Evolutionary conservation across 2,797 vertebrate species (phyloP).

Genomic region (Muraenolepis orangiensis): DNA sequence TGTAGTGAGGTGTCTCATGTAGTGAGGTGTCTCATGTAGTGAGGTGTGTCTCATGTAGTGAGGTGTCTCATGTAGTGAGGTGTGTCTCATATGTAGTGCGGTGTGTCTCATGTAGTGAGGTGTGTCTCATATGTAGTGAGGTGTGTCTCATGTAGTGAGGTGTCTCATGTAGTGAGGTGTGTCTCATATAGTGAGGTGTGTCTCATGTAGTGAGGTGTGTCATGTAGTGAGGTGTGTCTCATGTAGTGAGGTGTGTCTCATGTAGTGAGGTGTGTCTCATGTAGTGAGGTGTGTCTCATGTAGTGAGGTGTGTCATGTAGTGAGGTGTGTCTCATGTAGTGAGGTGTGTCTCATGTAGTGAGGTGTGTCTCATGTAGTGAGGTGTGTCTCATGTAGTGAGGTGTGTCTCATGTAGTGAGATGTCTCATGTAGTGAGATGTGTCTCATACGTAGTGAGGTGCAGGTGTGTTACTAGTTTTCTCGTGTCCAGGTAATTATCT

Average conservation of each 20-base stretch:
- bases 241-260: slow-evolving; percentile 4
- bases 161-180: neutral
- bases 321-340: slow-evolving; percentile 2
- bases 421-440: too few relatives aligned
- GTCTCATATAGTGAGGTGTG: slow-evolving; percentile 1
- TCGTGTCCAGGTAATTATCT: slow-evolving; percentile 73
- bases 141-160: too few relatives aligned
- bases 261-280: too few relatives aligned
- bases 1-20: too few relatives aligned
- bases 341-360: neutral
- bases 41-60: slow-evolving; percentile 70
- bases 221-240: too few relatives aligned
- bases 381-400: too few relatives aligned
- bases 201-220: slow-evolving; percentile 78
- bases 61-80: too few relatives aligned
- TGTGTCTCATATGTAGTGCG: slow-evolving; percentile 3
- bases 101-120: neutral
- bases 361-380: slow-evolving; percentile 74
- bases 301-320: slow-evolving; percentile 78
- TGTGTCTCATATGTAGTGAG: slow-evolving; percentile 81
- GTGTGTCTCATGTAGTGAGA: slow-evolving; percentile 5
- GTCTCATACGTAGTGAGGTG: slow-evolving; percentile 85
- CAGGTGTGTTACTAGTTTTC: slow-evolving; percentile 69
- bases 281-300: slow-evolving; percentile 56
- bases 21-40: neutral